A percentile compares a stretch with the other conserved stretches of the same genome.
These are phyloP conservation scores for Parapristionchus giblindavisi DNA, from an alignment of 2,888 invertebrate genomes.

Conservation along the genomic window DNA sequence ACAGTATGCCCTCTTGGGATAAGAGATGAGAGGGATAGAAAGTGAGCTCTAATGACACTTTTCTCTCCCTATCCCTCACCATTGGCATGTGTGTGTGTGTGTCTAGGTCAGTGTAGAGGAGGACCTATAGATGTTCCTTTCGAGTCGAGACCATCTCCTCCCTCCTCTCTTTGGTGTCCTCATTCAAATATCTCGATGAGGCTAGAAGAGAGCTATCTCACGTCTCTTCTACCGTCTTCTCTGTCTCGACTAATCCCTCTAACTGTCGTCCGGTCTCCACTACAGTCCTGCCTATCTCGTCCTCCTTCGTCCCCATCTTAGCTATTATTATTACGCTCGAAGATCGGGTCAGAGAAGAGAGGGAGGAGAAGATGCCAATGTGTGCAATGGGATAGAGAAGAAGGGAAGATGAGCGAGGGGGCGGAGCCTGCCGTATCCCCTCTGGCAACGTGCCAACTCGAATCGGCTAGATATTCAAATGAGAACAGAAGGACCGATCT, in stretches of 20 bases:
- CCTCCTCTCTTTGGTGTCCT: slow-evolving; percentile 4
- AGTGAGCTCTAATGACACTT: no score
- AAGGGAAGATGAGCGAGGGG: slow-evolving; percentile 25
- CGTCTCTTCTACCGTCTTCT: slow-evolving; percentile 27
- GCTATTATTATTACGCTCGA: slow-evolving; percentile 36
- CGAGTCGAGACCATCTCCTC: slow-evolving; percentile 11
- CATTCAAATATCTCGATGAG: slow-evolving; percentile 33
- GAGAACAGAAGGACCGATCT: neutral
- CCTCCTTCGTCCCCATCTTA: slow-evolving; percentile 3
- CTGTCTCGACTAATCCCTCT: no score
- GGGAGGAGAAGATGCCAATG: neutral
- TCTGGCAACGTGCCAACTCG: slow-evolving; percentile 28
- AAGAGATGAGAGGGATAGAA: no score
- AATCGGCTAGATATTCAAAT: slow-evolving; percentile 10
- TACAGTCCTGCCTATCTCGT: no score
- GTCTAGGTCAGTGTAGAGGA: neutral
- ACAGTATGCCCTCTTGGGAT: no score
- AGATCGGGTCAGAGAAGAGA: slow-evolving; percentile 27
- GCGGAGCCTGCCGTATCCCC: slow-evolving; percentile 15
- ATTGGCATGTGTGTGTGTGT: no score
- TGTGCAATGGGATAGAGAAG: slow-evolving; percentile 1
- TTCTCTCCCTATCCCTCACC: no score
- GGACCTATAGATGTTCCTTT: neutral
- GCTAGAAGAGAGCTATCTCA: neutral
- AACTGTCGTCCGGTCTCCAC: no score